Evolutionary conservation across 2,113 vertebrate genomes (phyloP).

Genomic region (Pteruthius melanotis): DNA sequence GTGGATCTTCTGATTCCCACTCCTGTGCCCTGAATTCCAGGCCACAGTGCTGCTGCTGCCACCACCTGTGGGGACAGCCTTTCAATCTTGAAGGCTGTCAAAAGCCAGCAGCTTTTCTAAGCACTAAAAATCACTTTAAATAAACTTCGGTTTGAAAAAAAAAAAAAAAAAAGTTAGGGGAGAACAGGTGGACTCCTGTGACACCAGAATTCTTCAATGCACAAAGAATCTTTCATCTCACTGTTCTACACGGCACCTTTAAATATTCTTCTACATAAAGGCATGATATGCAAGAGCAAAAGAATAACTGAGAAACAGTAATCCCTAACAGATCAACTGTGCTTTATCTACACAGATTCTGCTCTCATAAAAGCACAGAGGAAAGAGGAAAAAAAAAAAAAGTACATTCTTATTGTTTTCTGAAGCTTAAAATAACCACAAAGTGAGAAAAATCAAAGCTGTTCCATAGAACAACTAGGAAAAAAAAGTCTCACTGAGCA

Average conservation of each 20-base stretch:
- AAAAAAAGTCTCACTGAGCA: constrained; percentile 24
- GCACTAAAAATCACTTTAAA: constrained; percentile 50
- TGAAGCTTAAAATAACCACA: constrained; percentile 68
- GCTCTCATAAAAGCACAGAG: constrained; percentile 58
- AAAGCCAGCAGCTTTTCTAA: constrained; percentile 28
- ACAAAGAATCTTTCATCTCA: constrained; percentile 54
- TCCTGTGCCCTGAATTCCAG: constrained; percentile 38
- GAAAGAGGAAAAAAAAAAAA: not conserved
- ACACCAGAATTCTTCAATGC: constrained; percentile 51
- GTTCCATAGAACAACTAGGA: constrained; percentile 35
- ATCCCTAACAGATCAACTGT: constrained; percentile 65
- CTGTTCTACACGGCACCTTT: constrained; percentile 52
- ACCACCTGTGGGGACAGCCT: constrained; percentile 43
- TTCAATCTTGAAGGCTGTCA: constrained; percentile 46
- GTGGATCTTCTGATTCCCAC: not conserved
- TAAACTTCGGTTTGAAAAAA: constrained; percentile 1
- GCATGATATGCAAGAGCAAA: constrained; percentile 59
- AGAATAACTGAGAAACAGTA: constrained; percentile 65
- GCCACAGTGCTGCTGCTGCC: not conserved
- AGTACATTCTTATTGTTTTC: constrained; percentile 67
- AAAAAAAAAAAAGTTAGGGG: constrained; percentile 2
- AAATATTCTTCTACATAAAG: constrained; percentile 67
- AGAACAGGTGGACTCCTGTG: constrained; percentile 61
- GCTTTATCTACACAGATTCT: constrained; percentile 64
- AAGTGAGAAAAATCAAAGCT: constrained; percentile 69